These are phyloP conservation scores for Diachasmimorpha longicaudata DNA, from an alignment of 1,140 invertebrate species.

Conservation along the genomic window DNA sequence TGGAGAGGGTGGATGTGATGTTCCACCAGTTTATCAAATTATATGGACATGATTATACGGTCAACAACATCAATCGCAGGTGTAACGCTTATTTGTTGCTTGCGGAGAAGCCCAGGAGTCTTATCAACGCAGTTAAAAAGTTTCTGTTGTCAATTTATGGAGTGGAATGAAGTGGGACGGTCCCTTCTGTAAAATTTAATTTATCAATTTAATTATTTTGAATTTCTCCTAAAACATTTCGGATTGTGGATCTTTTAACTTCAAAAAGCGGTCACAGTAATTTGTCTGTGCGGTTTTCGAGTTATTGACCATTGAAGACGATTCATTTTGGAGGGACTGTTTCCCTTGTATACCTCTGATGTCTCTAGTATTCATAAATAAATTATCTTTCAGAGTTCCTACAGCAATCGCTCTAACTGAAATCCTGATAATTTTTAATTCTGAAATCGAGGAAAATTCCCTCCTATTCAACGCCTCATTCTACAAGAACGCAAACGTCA, in stretches of 20 bases:
- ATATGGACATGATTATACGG: slow-evolving; percentile 40
- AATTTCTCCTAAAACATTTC: too few species aligned
- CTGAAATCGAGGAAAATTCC: slow-evolving; percentile 30
- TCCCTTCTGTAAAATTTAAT: too few species aligned
- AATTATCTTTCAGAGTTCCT: slow-evolving; percentile 17
- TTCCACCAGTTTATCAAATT: slow-evolving; percentile 38
- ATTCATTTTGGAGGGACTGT: too few species aligned
- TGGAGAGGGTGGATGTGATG: slow-evolving; percentile 19
- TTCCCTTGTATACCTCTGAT: too few species aligned
- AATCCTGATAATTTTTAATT: slow-evolving; percentile 44
- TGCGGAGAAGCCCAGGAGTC: neutral
- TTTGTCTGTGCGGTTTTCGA: too few species aligned
- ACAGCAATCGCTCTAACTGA: slow-evolving; percentile 37
- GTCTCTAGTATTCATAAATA: neutral
- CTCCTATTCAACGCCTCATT: slow-evolving; percentile 40
- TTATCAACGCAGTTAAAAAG: neutral
- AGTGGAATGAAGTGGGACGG: too few species aligned
- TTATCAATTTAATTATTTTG: too few species aligned
- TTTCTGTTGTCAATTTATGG: neutral
- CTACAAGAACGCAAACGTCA: slow-evolving; percentile 44
- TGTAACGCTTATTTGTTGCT: slow-evolving; percentile 43
- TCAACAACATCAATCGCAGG: slow-evolving; percentile 21
- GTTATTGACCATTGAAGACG: too few species aligned
- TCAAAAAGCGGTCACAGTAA: too few species aligned
- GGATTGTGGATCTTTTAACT: too few species aligned